Conservation (phyloP, 2,113 vertebrate genomes). For the Malaclemys terrapin region DNA sequence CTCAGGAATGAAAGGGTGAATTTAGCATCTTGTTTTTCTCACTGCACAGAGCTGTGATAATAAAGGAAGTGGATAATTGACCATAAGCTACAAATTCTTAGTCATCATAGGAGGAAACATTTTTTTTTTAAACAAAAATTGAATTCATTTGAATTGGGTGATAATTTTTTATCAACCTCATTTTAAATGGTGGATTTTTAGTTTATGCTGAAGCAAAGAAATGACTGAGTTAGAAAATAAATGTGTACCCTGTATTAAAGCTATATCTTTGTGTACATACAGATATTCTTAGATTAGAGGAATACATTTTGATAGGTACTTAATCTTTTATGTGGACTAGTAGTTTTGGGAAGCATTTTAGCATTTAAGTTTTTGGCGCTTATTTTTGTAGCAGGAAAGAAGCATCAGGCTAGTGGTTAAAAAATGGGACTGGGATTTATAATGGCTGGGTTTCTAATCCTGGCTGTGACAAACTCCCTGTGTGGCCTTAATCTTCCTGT, state of each 20-base stretch:
- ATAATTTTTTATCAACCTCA: not conserved
- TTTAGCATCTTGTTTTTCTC: conserved; percentile 7
- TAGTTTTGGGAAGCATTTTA: not conserved
- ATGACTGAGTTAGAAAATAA: not conserved
- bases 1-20: not conserved
- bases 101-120: not conserved
- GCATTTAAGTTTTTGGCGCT: fast-evolving
- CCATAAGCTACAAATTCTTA: not conserved
- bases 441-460: not conserved
- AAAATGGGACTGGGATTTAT: not conserved
- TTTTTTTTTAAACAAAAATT: not conserved
- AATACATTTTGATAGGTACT: not conserved
- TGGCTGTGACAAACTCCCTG: not conserved
- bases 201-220: not conserved
- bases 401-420: fast-evolving
- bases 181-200: not conserved
- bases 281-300: not conserved
- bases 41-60: not conserved
- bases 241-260: not conserved
- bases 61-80: not conserved
- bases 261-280: not conserved
- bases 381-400: not conserved
- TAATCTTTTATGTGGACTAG: not conserved
- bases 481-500: not conserved
- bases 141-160: not conserved